These are phyloP conservation scores for Xylota sylvarum DNA, from an alignment of 2,888 invertebrate species.

Conservation along the genomic window DNA sequence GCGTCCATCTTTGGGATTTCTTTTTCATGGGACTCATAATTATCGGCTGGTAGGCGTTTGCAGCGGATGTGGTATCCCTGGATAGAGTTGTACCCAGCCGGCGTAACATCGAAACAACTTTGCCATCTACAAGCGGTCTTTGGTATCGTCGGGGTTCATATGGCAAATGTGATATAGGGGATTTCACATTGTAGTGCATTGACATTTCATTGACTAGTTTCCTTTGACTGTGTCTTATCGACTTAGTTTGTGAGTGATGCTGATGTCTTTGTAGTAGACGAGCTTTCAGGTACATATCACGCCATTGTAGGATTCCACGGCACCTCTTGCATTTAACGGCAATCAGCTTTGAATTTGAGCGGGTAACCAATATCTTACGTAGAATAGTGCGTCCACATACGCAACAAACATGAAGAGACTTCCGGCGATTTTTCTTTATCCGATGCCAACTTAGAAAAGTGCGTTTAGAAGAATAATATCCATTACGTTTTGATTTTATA, in stretches of 20 bases:
- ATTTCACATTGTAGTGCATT: background rate
- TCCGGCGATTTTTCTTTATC: constrained; percentile 72
- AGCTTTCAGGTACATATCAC: constrained; percentile 78
- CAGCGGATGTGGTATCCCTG: constrained; percentile 76
- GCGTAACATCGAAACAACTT: constrained; percentile 83
- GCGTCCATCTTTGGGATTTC: constrained; percentile 80
- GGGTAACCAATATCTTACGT: constrained; percentile 65
- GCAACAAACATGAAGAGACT: constrained; percentile 79
- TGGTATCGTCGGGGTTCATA: constrained; percentile 67
- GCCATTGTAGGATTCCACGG: constrained; percentile 79
- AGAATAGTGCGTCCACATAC: constrained; percentile 79
- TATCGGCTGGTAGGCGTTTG: constrained; percentile 70
- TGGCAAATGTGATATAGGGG: constrained; percentile 24
- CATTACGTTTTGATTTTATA: constrained; percentile 59
- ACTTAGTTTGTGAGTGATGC: constrained; percentile 34
- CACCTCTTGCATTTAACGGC: constrained; percentile 80
- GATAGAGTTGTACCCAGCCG: constrained; percentile 83
- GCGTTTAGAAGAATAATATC: constrained; percentile 75
- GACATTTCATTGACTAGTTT: constrained; percentile 56
- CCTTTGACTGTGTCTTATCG: constrained; percentile 8
- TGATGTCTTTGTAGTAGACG: constrained; percentile 63
- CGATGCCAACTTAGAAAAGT: constrained; percentile 54
- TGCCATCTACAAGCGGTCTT: constrained; percentile 82
- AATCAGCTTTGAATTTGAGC: constrained; percentile 38
- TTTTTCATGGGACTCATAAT: constrained; percentile 83